Percentiles rank a stretch among this genome's conserved stretches.
Conservation (phyloP, 2,888 invertebrate species). For the Amphipyra tragopoginis region DNA sequence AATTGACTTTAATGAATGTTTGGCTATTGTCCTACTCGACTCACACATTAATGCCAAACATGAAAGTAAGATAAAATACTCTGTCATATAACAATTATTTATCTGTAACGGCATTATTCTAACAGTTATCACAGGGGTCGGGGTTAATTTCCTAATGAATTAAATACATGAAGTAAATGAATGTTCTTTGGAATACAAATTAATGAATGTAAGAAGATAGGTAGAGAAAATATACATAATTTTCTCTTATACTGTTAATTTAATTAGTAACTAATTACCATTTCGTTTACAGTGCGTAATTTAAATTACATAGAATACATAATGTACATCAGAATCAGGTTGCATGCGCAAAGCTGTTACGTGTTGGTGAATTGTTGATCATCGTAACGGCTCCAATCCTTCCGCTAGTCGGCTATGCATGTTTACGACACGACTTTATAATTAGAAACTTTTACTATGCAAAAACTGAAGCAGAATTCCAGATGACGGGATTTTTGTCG, state of each 20-base stretch:
- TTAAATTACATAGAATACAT: slow-evolving; percentile 41
- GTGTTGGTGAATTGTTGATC: slow-evolving; percentile 55
- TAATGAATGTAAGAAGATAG: background rate
- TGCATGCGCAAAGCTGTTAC: slow-evolving; percentile 60
- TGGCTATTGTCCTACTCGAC: slow-evolving; percentile 1
- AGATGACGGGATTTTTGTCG: slow-evolving; percentile 44
- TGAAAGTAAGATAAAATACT: slow-evolving; percentile 10
- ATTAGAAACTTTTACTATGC: slow-evolving; percentile 68
- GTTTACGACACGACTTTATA: slow-evolving; percentile 66
- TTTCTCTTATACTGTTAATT: background rate
- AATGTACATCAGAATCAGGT: slow-evolving; percentile 42
- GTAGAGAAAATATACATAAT: background rate
- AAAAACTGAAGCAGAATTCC: slow-evolving; percentile 56
- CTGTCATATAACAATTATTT: slow-evolving; percentile 10
- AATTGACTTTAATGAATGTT: background rate
- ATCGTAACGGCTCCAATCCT: slow-evolving; percentile 62
- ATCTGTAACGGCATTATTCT: slow-evolving; percentile 16
- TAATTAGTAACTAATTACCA: slow-evolving; percentile 6
- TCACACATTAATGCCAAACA: background rate
- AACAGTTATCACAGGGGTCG: slow-evolving; percentile 27
- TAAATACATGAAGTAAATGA: slow-evolving; percentile 9
- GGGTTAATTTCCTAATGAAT: slow-evolving; percentile 31
- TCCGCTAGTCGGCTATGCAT: slow-evolving; percentile 64
- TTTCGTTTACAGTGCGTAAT: slow-evolving; percentile 20
- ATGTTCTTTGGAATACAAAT: slow-evolving; percentile 11